Base-by-base conservation (phyloP, 2,888 invertebrate genomes). In the Seladonia tumulorum region DNA sequence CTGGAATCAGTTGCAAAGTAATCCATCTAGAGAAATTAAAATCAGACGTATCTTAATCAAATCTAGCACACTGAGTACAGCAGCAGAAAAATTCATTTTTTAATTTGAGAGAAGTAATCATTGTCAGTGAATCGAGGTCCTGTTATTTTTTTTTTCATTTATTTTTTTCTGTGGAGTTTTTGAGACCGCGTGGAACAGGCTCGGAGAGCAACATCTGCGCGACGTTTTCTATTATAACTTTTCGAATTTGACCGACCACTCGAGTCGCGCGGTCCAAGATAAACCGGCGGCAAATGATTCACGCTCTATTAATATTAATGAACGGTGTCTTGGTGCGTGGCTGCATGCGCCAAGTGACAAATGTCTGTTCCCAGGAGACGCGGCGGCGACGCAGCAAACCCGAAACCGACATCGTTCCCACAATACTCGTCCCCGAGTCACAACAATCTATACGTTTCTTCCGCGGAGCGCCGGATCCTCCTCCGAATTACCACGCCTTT, bases 401-500 rank as follows among this genome's bases (percentile, higher is more conserved):
- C 22, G 68, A 68, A 68, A 68, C 1, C 42, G 42, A 68, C 39
- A 68, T 22, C 68, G 68, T 68, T 42, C 68, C 68, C 68, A 68
- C 68, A 68, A 39, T 68, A 68, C 35, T 35, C 42, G 68, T 22
- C n/a, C 39, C 22, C 22, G 42, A 42, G 68, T 39, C 39, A 68
- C n/a, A 68, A 68, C 39, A 68, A 68, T 68, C 68, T 68, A 42
- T 68, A 68, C 4, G n/a, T 68, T 68, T 42, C 68, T 39, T 42
- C 42, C 68, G 68, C 1, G 35, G 63, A 29, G 35, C 39, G 25
- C 35, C n/a, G 29, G 29, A 73, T 47, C n/a, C 22, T 47, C 49
- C 22, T n/a, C 29, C 53, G 49, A 53, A 49, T 22, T 57, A 57
- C 14, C 45, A 25, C 70, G 66, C 73, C 45, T 77, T 83, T 79